Conservation (phyloP, 2,888 invertebrate species). For the Sisyra terminalis region DNA sequence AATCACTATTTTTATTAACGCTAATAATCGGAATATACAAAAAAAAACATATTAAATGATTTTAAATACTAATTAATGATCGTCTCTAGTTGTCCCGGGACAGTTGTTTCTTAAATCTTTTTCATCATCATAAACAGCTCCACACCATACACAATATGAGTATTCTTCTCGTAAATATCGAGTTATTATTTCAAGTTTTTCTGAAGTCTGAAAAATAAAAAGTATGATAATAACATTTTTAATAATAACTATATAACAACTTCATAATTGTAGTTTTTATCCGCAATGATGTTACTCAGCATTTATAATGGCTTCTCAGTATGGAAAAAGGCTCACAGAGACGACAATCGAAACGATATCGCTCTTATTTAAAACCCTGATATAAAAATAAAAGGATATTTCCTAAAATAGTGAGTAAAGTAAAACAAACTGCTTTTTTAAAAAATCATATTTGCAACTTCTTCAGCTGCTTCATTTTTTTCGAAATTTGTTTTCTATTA, state of each 20-base stretch:
- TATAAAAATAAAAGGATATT: too few species aligned
- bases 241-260: constrained; percentile 6
- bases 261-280: constrained; percentile 15
- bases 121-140: constrained; percentile 42
- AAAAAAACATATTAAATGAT: constrained; percentile 1
- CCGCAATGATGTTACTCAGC: too few species aligned
- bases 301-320: too few species aligned
- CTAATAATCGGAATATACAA: not conserved
- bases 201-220: constrained; percentile 22
- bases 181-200: constrained; percentile 42
- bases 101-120: constrained; percentile 43
- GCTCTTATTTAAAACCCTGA: too few species aligned
- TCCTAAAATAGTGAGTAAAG: too few species aligned
- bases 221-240: not conserved
- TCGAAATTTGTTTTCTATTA: too few species aligned
- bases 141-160: constrained; percentile 69
- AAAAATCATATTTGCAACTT: too few species aligned
- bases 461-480: too few species aligned
- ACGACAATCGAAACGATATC: too few species aligned
- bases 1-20: not conserved
- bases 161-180: constrained; percentile 51
- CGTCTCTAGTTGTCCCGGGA: constrained; percentile 45
- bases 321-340: too few species aligned
- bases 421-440: too few species aligned
- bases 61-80: constrained; percentile 33